These are phyloP conservation scores for Ditula angustiorana DNA, from an alignment of 2,888 invertebrate genomes.

Conservation along the genomic window DNA sequence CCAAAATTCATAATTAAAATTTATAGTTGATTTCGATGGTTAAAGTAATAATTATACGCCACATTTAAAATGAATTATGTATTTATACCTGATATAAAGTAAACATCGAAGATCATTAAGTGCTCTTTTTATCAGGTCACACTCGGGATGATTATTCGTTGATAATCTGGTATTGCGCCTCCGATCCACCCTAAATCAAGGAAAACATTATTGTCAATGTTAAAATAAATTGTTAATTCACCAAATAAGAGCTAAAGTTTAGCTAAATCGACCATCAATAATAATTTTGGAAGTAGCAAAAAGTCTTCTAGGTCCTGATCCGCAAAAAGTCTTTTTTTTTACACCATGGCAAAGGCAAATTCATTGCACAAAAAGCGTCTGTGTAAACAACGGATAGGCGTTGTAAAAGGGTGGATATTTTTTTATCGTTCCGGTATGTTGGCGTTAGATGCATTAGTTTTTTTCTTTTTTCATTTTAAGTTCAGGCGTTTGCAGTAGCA, in stretches of 20 bases:
- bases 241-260: background rate
- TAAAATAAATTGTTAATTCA: too few relatives aligned
- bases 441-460: slow-evolving; percentile 44
- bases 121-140: slow-evolving; percentile 58
- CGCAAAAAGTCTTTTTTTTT: background rate
- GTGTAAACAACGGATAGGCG: slow-evolving; percentile 53
- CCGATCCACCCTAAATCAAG: slow-evolving; percentile 78
- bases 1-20: slow-evolving; percentile 5
- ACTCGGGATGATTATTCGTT: slow-evolving; percentile 59
- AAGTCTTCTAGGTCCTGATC: background rate
- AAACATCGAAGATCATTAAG: slow-evolving; percentile 41
- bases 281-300: background rate
- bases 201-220: slow-evolving; percentile 49
- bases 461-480: slow-evolving; percentile 49
- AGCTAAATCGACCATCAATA: background rate
- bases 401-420: slow-evolving; percentile 61
- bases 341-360: slow-evolving; percentile 14
- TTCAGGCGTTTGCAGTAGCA: slow-evolving; percentile 48
- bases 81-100: slow-evolving; percentile 49
- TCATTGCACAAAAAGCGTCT: slow-evolving; percentile 49
- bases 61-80: slow-evolving; percentile 37
- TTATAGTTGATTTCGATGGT: background rate
- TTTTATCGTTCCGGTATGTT: slow-evolving; percentile 44
- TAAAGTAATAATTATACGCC: slow-evolving; percentile 49
- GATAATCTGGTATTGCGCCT: slow-evolving; percentile 77